A percentile compares a stretch with the other conserved stretches of the same genome.
These are phyloP conservation scores for Rousettus madagascariensis DNA, from an alignment of 2,797 vertebrate species.

Conservation along the genomic window DNA sequence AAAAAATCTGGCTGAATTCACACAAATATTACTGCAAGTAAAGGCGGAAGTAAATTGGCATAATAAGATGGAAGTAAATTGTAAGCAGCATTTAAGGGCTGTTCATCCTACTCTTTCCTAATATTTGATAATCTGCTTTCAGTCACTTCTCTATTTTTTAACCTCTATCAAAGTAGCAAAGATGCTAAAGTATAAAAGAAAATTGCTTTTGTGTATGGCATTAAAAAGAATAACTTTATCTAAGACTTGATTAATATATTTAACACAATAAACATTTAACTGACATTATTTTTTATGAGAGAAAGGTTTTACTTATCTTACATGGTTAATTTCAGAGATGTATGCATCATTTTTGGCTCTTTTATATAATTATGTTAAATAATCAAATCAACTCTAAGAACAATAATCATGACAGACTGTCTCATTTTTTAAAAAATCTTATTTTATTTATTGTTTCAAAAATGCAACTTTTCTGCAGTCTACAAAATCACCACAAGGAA, in stretches of 20 bases:
- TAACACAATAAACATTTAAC: constrained; percentile 79
- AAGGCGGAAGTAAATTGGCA: not conserved
- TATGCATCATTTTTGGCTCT: constrained; percentile 78
- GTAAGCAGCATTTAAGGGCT: constrained; percentile 44
- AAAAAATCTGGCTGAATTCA: not conserved
- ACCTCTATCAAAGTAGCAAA: constrained; percentile 69
- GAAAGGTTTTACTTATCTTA: constrained; percentile 75
- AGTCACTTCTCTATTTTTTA: constrained; percentile 66
- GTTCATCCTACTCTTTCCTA: constrained; percentile 53
- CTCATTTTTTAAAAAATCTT: constrained; percentile 78
- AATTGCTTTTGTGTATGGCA: constrained; percentile 78
- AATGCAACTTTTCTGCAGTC: constrained; percentile 72
- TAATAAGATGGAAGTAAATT: not conserved
- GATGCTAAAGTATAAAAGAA: constrained; percentile 71
- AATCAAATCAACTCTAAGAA: constrained; percentile 78
- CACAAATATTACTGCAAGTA: not conserved
- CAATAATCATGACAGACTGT: constrained; percentile 73
- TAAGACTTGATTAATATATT: constrained; percentile 77
- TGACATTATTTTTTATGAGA: constrained; percentile 81
- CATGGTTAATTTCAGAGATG: constrained; percentile 75
- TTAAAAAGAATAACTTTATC: constrained; percentile 81
- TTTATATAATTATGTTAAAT: constrained; percentile 77
- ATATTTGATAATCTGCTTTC: constrained; percentile 71
- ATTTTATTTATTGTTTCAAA: constrained; percentile 70
- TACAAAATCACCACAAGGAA: constrained; percentile 59